Evolutionary conservation across 2,888 invertebrate genomes (phyloP).

Genomic region (Pristionchus mayeri): DNA sequence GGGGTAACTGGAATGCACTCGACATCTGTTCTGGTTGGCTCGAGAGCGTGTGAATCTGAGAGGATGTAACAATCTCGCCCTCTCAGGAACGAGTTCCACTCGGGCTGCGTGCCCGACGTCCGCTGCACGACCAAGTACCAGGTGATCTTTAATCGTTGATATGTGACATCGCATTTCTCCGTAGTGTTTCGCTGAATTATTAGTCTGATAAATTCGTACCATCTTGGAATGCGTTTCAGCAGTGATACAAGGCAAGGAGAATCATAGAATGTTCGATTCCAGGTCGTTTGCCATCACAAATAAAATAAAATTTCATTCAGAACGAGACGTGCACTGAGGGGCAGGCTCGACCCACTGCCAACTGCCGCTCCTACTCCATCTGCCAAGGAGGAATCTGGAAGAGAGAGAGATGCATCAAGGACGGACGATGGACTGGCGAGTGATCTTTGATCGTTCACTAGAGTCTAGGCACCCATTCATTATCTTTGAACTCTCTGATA

Average conservation of each 20-base stretch:
- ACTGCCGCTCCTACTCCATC: slow-evolving; percentile 24
- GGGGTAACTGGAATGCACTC: too few relatives aligned
- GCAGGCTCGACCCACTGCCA: slow-evolving; percentile 1
- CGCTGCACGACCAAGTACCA: neutral
- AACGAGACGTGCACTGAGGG: slow-evolving; percentile 35
- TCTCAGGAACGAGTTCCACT: slow-evolving; percentile 28
- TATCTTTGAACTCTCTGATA: neutral
- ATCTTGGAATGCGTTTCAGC: too few relatives aligned
- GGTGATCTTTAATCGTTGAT: slow-evolving; percentile 21
- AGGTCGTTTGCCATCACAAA: too few relatives aligned
- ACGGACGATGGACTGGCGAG: slow-evolving; percentile 8
- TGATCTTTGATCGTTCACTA: neutral
- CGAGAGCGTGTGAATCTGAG: too few relatives aligned
- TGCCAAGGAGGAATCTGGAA: neutral
- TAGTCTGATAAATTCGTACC: too few relatives aligned
- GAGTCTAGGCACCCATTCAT: neutral
- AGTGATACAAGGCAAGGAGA: too few relatives aligned
- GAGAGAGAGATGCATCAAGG: neutral
- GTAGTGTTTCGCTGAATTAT: too few relatives aligned
- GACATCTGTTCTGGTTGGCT: too few relatives aligned
- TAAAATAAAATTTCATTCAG: neutral
- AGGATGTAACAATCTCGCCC: too few relatives aligned
- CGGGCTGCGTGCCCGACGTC: slow-evolving; percentile 10
- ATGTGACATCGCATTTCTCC: neutral
- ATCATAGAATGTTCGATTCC: too few relatives aligned